Evolutionary conservation across 2,888 invertebrate genomes (phyloP), one percentile per base, ranked within the genome.

Genomic region (Dynastes grantii): DNA sequence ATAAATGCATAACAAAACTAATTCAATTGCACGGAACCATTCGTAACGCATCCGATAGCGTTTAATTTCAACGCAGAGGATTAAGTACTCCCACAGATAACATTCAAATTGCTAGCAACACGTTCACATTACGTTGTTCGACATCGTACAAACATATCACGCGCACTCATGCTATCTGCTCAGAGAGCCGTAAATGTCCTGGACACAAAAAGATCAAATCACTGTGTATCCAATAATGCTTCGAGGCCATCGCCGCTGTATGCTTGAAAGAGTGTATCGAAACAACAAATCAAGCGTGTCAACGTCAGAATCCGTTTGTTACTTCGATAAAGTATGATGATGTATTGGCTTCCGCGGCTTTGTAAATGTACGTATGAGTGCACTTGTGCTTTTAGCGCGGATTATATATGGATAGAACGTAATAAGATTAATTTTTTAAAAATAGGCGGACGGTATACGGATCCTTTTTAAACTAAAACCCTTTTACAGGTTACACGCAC

Each of bases 171-270:
- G 68, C 27, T 22, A 68, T 73, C 58, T 55, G 27, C 40, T 40
- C 58, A 73, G 58, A 40, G 49, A 73, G 45, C 61, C 27, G 45
- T 45, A 75, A 61, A 37, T 55, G n/a, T 61, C 27, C 61, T 27
- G 32, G 61, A 63, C 61, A 63, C 73, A 75, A 75, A 75, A 75
- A 75, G 61, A 61, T 75, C 73, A 75, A 61, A 61, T 71, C 58
- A 51, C 11, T 4, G 68, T 16, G 51, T 55, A 32, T 16, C 37
- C 61, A 45, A 75, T 75, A 75, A 75, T 49, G 73, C 29, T 55
- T 22, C 61, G 45, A 61, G 61, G 55, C 22, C 27, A 22, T 6
- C 55, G n/a, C 22, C 22, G 9, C 45, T 75, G 29, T 32, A 53
- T 49, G 49, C n/a, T 11, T 68, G 49, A 68, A 49, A 68, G 68